These are phyloP conservation scores for Plodia interpunctella DNA, from an alignment of 1,140 invertebrate genomes.

Conservation along the genomic window DNA sequence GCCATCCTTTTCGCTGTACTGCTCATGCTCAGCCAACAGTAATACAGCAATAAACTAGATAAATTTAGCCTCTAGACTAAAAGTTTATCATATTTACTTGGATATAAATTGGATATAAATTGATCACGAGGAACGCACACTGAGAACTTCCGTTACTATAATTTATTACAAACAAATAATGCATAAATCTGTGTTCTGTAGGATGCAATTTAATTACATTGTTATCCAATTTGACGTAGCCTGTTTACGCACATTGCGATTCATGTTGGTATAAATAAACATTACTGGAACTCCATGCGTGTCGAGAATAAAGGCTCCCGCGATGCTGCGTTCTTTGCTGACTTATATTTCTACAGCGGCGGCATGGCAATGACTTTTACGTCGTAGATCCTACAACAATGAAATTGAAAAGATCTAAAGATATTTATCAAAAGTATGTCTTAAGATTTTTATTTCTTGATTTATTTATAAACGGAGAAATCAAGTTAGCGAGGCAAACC, in stretches of 20 bases:
- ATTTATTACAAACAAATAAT: not conserved
- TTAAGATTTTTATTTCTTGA: not conserved
- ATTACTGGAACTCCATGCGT: not conserved
- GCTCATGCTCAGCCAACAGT: not conserved
- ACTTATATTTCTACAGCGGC: not conserved
- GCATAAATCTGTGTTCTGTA: not conserved
- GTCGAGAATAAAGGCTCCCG: not conserved
- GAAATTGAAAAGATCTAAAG: too few relatives aligned
- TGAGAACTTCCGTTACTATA: too few relatives aligned
- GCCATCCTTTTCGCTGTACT: conserved; percentile 4
- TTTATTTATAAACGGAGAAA: not conserved
- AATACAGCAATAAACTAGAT: too few relatives aligned
- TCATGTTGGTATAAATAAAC: not conserved
- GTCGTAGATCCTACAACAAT: too few relatives aligned
- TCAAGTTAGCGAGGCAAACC: conserved; percentile 6
- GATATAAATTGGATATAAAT: too few relatives aligned
- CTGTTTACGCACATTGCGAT: not conserved
- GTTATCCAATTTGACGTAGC: not conserved
- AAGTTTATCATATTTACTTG: too few relatives aligned
- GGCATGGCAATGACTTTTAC: too few relatives aligned
- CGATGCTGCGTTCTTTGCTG: not conserved
- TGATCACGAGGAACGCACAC: too few relatives aligned
- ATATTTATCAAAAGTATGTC: too few relatives aligned
- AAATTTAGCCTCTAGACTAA: too few relatives aligned
- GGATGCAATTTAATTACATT: conserved; percentile 2